Conservation (phyloP, 2,888 invertebrate species). For the Apotomis betuletana region DNA sequence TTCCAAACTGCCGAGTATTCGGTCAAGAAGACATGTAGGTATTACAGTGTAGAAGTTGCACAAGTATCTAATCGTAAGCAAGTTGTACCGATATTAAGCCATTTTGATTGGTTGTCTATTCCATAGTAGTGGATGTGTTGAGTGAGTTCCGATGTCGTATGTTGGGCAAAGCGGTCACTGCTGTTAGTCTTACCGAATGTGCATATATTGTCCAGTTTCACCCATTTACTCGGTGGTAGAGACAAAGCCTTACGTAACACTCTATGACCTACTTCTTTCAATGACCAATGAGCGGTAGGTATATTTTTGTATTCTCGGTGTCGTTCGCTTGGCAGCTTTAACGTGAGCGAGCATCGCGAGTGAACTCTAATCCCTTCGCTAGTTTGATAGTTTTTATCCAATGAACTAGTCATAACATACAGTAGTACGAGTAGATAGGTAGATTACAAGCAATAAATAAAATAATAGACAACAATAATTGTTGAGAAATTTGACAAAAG, state of each 20-base stretch:
- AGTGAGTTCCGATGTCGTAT: too few species aligned
- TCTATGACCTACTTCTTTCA: conserved; percentile 40
- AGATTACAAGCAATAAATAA: conserved; percentile 77
- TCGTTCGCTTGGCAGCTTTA: conserved; percentile 61
- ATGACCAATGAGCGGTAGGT: conserved; percentile 52
- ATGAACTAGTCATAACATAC: conserved; percentile 54
- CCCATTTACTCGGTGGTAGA: conserved; percentile 1
- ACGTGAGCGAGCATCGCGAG: conserved; percentile 49
- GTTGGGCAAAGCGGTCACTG: too few species aligned
- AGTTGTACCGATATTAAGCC: too few species aligned
- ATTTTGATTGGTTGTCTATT: too few species aligned
- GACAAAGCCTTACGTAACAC: neutral
- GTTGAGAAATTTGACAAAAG: conserved; percentile 70
- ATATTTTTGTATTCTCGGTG: conserved; percentile 59
- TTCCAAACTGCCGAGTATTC: neutral
- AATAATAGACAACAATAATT: conserved; percentile 61
- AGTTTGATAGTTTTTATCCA: conserved; percentile 53
- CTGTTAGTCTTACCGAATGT: too few species aligned
- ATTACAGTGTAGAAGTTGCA: too few species aligned
- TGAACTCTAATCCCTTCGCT: conserved; percentile 47
- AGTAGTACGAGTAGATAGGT: conserved; percentile 68
- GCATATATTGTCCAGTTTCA: neutral
- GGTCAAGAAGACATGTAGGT: too few species aligned
- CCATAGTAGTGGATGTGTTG: too few species aligned
- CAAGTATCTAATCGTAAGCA: too few species aligned